Base-by-base conservation (phyloP, 2,113 vertebrate species). In the Forbesichthys agassizii region DNA sequence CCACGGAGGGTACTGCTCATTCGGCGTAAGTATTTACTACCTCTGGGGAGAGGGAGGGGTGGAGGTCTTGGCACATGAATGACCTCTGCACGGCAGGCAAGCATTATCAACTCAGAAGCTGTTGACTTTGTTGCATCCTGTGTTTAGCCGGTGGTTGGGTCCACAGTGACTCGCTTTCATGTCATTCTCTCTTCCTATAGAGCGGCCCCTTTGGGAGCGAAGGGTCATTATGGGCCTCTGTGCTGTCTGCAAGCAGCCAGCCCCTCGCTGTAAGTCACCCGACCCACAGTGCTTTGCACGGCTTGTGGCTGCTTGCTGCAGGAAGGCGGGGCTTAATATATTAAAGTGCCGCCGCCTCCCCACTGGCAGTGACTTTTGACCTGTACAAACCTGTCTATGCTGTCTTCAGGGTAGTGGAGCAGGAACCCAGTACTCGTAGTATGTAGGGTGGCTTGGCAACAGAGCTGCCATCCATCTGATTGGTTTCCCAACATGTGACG, bases 1-100 rank as follows among this genome's bases (percentile, higher is more conserved):
- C 77, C 92, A 94, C 52, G 91, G 94, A 87, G 95, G 94, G 10
- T 96, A 95, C 83, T 93, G 95, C 16, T 94, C 95, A 5, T 97
- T 96, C 86, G 96, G 96, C 90, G 98, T 99, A 95, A 98, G 95
- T 85, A 3, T 48, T 27, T 11, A 11, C 9, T 46, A 1, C 9
- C 12, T 51, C 2, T 46, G 6, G 36, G 33, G 42, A 2, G 27
- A 27, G 27, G 27, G 27, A 27, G 2, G 27, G 27, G 27, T 27
- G 27, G 27, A 27, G 33, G 5, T 14, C 33, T 33, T 1, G 1
- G 11, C 1, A 16, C 13, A 1, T 59, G 1, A 3, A 12, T 6
- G 16, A 9, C 1, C 33, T 42, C 33, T 18, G n/a, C 13, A 51
- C 49, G 11, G 36, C 3, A 11, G 11, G 36, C 3, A 11, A 9